Conservation (phyloP, 1,140 invertebrate genomes). For the Drosophila hydei region DNA sequence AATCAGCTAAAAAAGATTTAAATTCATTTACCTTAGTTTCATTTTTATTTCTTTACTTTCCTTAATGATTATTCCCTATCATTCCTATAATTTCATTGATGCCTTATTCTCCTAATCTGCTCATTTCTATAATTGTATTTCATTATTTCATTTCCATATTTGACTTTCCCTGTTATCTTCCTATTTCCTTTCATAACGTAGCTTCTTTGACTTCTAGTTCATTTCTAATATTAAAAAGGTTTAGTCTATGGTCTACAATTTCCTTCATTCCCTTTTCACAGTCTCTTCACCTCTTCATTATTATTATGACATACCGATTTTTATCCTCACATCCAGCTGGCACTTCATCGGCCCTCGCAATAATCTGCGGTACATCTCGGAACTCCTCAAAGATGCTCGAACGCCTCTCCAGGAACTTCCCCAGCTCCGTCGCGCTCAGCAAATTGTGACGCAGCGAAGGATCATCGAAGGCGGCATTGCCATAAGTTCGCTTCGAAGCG, state of each 20-base stretch:
- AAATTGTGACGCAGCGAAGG: conserved; percentile 84
- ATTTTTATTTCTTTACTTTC: not conserved
- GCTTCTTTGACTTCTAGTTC: no score
- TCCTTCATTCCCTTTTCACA: not conserved
- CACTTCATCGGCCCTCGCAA: conserved; percentile 91
- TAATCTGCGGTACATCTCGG: conserved; percentile 90
- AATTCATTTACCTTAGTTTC: no score
- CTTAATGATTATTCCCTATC: not conserved
- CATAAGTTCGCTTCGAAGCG: conserved; percentile 94
- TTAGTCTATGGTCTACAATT: not conserved
- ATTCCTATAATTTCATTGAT: no score
- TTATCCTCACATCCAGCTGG: conserved; percentile 94
- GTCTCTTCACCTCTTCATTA: not conserved
- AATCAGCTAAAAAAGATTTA: not conserved
- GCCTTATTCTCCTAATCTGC: no score
- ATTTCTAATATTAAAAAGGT: no score
- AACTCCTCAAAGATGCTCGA: conserved; percentile 91
- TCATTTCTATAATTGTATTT: no score
- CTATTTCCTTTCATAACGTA: no score
- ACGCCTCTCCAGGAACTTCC: conserved; percentile 89
- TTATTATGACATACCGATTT: conserved; percentile 85
- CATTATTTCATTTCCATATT: no score
- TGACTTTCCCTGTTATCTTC: no score
- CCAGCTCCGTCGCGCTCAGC: conserved; percentile 85
- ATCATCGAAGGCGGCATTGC: conserved; percentile 96